phyloP scores from a whole-genome alignment of 2,797 vertebrate genomes.

The Hoplostethus atlanticus region DNA sequence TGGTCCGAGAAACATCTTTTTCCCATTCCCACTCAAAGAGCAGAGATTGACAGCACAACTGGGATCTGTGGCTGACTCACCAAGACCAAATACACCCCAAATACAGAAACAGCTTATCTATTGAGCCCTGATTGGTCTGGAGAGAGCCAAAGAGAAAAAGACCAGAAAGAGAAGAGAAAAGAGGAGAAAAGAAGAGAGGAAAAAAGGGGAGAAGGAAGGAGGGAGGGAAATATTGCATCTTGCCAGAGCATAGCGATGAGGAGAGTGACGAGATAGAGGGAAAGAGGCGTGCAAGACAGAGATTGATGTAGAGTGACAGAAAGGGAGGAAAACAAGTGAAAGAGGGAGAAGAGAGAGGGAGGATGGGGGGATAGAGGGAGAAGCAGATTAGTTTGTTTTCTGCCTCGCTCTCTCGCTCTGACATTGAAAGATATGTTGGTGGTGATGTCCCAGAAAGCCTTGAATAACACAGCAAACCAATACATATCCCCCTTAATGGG shows the following conservation, averaged over 20 bases:
- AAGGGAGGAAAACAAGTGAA: constrained; percentile 48
- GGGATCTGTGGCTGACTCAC: not conserved
- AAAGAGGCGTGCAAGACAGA: constrained; percentile 36
- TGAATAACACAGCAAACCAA: constrained; percentile 74
- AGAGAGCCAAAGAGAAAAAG: not conserved
- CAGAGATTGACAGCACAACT: constrained; percentile 20
- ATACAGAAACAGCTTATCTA: not conserved
- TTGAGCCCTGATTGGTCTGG: not conserved
- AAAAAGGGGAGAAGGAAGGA: constrained; percentile 22
- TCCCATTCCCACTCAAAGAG: not conserved
- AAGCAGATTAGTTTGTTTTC: constrained; percentile 76
- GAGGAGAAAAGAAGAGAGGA: not conserved
- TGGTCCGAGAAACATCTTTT: constrained; percentile 12
- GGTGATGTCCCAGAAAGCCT: constrained; percentile 75
- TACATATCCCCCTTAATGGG: constrained; percentile 76
- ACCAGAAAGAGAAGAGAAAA: not conserved
- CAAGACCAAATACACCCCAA: constrained; percentile 1
- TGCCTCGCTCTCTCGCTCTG: constrained; percentile 51
- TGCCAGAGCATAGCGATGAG: constrained; percentile 12
- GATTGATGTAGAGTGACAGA: constrained; percentile 64
- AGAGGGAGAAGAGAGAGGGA: constrained; percentile 33
- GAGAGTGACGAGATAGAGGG: constrained; percentile 30
- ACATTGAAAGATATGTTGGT: constrained; percentile 75
- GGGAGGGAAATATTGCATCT: constrained; percentile 28
- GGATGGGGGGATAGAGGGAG: constrained; percentile 26